Conservation (phyloP, 2,797 vertebrate species). For the Cossypha polioptera region DNA sequence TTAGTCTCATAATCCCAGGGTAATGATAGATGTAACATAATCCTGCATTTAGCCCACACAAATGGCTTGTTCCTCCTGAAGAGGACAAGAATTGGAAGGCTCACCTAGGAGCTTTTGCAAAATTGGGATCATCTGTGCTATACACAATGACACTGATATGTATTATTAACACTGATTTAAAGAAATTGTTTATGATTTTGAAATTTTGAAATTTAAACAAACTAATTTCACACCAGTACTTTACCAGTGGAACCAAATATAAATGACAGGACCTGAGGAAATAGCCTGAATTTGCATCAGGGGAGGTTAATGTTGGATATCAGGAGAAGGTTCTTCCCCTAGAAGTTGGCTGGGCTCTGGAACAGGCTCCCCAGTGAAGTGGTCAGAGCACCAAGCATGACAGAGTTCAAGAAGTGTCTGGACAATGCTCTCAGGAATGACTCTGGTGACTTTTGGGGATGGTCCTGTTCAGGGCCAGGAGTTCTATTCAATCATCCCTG, state of each 20-base stretch:
- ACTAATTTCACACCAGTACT: background rate
- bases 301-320: background rate
- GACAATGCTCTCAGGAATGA: background rate
- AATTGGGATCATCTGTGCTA: background rate
- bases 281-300: background rate
- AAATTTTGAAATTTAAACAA: background rate
- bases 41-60: background rate
- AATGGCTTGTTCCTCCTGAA: background rate
- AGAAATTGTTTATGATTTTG: background rate
- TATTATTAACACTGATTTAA: background rate
- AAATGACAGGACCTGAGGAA: fast-evolving
- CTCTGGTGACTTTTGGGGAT: background rate
- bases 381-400: background rate
- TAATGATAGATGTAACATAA: background rate
- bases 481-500: background rate
- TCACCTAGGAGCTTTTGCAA: background rate
- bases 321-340: background rate
- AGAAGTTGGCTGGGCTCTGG: background rate
- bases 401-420: background rate
- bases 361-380: background rate
- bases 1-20: background rate
- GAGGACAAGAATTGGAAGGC: background rate
- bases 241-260: background rate
- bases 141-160: fast-evolving
- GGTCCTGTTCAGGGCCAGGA: background rate